Conservation (phyloP, 2,113 vertebrate species). For the Labrus mixtus region DNA sequence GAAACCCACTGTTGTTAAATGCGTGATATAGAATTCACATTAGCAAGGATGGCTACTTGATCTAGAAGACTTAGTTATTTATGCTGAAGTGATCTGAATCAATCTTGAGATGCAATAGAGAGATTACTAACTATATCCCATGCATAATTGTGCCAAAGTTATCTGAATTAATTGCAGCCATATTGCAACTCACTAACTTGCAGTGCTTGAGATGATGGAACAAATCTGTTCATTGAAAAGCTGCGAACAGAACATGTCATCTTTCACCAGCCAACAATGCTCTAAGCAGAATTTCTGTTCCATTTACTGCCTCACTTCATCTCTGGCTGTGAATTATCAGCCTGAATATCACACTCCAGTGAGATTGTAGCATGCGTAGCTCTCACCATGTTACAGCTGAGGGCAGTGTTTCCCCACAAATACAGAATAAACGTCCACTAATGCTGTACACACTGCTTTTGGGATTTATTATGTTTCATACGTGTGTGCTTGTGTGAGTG, state of each 20-base stretch:
- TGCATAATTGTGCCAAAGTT: not conserved
- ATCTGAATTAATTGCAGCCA: not conserved
- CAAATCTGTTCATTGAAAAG: not conserved
- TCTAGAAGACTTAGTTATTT: not conserved
- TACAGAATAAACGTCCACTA: not conserved
- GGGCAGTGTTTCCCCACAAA: slow-evolving; percentile 77
- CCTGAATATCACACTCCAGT: not conserved
- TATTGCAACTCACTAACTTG: not conserved
- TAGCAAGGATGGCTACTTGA: no score
- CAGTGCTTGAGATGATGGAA: not conserved
- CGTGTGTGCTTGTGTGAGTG: not conserved
- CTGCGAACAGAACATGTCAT: not conserved
- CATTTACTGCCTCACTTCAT: not conserved
- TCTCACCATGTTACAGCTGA: slow-evolving; percentile 57
- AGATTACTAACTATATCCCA: not conserved
- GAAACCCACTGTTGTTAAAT: not conserved
- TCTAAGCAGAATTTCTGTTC: not conserved
- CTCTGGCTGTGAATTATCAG: not conserved
- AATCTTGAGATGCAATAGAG: not conserved
- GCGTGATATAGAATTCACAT: no score
- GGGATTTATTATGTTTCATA: slow-evolving; percentile 11
- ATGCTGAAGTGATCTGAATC: not conserved
- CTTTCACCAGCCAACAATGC: not conserved
- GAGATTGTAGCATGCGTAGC: slow-evolving; percentile 31
- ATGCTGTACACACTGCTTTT: slow-evolving; percentile 1